These are phyloP conservation scores for Xanthorhoe designata DNA, from an alignment of 2,888 invertebrate genomes.

Conservation along the genomic window DNA sequence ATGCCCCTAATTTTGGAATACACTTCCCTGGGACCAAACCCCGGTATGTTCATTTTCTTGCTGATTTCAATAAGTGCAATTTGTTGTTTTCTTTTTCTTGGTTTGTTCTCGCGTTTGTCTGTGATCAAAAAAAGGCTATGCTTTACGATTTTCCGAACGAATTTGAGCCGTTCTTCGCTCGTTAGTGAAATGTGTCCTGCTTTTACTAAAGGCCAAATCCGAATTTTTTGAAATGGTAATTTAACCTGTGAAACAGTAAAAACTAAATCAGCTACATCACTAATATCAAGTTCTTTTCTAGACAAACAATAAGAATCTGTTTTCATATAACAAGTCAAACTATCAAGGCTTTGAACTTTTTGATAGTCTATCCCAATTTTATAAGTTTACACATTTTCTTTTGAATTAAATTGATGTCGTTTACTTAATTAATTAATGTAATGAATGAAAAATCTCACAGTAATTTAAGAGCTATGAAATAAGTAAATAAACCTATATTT, in stretches of 20 bases:
- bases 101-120: slow-evolving; percentile 2
- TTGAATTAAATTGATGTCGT: too few relatives aligned
- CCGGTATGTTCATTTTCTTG: slow-evolving; percentile 8
- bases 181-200: neutral
- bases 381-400: too few relatives aligned
- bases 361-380: too few relatives aligned
- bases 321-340: too few relatives aligned
- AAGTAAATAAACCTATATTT: too few relatives aligned
- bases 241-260: neutral
- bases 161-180: slow-evolving; percentile 3
- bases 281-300: too few relatives aligned
- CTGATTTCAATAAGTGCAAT: neutral
- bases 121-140: neutral
- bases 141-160: slow-evolving; percentile 19
- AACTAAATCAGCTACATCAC: neutral
- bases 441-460: too few relatives aligned
- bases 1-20: slow-evolving; percentile 15
- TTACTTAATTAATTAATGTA: too few relatives aligned
- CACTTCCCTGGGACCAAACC: slow-evolving; percentile 18
- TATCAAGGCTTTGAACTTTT: too few relatives aligned
- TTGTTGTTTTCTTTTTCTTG: slow-evolving; percentile 1
- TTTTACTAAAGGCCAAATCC: neutral
- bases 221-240: neutral
- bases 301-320: too few relatives aligned
- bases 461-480: too few relatives aligned